Percentiles rank a stretch among this genome's conserved stretches.
Conservation (phyloP, 1,140 invertebrate species). For the Notospermus geniculatus region DNA sequence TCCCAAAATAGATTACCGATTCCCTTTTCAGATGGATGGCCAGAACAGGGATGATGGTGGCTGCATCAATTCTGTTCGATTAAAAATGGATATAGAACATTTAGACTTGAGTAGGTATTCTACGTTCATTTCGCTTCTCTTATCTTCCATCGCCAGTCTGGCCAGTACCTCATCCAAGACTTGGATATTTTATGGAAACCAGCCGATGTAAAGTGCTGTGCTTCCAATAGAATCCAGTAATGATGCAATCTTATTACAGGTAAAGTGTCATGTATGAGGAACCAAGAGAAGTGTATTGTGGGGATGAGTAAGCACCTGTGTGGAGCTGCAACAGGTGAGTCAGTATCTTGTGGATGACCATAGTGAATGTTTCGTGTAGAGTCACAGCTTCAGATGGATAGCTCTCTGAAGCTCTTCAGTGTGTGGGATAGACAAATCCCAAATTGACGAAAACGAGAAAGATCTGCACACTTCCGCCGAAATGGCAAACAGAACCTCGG, state of each 20-base stretch:
- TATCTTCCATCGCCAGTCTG: no score
- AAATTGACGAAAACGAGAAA: no score
- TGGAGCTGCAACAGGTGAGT: constrained; percentile 73
- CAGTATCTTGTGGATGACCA: no score
- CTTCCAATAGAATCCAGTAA: not conserved
- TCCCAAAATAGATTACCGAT: no score
- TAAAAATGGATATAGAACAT: constrained; percentile 56
- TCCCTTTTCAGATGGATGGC: constrained; percentile 31
- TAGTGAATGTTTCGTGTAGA: no score
- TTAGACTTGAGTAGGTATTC: constrained; percentile 61
- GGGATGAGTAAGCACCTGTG: constrained; percentile 84
- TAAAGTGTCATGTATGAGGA: constrained; percentile 59
- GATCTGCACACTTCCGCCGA: no score
- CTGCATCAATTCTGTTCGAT: constrained; percentile 40
- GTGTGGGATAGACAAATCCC: no score
- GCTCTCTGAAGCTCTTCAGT: no score
- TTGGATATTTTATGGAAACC: not conserved
- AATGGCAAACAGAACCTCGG: no score
- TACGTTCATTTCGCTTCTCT: constrained; percentile 7
- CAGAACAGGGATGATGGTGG: constrained; percentile 35
- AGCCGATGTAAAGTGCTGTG: not conserved
- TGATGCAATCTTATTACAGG: constrained; percentile 22
- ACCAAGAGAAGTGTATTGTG: constrained; percentile 59
- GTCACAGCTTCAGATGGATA: no score
- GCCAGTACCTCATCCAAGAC: not conserved